phyloP scores from a whole-genome alignment of 2,113 vertebrate genomes.

The Marmota flaviventris region DNA sequence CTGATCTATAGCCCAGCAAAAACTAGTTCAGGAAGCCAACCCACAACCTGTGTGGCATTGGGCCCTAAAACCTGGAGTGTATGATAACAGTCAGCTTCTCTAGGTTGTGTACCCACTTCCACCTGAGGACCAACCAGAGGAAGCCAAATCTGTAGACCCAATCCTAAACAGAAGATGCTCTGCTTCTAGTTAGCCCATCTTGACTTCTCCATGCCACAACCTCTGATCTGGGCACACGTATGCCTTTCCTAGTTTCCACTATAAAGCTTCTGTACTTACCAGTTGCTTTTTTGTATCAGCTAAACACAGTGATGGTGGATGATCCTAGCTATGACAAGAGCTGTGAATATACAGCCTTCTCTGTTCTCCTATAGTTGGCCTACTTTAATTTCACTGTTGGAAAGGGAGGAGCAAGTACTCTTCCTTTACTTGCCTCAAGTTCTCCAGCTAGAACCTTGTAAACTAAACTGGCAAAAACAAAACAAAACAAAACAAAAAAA shows the following conservation, averaged over 20 bases:
- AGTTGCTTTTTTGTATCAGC: not conserved
- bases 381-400: not conserved
- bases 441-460: not conserved
- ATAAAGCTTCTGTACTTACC: not conserved
- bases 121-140: not conserved
- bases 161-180: not conserved
- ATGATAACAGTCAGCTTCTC: not conserved
- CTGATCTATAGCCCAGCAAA: not conserved
- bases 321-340: not conserved
- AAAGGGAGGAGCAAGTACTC: not conserved
- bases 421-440: not conserved
- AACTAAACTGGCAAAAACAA: not conserved
- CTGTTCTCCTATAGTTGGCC: not conserved
- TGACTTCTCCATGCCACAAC: not conserved
- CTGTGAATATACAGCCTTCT: not conserved
- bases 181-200: not conserved
- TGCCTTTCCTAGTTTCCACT: not conserved
- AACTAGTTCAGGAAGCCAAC: not conserved
- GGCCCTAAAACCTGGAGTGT: not conserved
- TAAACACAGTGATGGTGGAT: not conserved
- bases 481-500: too few species aligned
- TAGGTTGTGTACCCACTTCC: fast-evolving
- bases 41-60: not conserved
- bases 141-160: not conserved
- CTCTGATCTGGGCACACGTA: not conserved